phyloP scores from a whole-genome alignment of 2,797 vertebrate genomes.

The Diplodus puntazzo region DNA sequence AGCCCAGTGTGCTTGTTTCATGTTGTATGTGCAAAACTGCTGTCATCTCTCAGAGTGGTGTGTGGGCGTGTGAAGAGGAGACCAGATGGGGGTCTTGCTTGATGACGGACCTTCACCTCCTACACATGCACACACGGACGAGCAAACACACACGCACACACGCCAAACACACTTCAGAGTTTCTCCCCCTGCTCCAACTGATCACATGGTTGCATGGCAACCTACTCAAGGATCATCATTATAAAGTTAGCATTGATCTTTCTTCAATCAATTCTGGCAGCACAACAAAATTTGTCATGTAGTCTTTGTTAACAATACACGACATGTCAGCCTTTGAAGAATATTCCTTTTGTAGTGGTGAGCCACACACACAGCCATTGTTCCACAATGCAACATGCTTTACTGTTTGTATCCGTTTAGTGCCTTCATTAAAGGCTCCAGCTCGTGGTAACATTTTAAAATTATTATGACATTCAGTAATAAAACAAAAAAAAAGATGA shows the following conservation, averaged over 20 bases:
- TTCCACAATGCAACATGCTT: conserved; percentile 16
- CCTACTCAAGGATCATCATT: conserved; percentile 45
- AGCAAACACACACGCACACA: conserved; percentile 21
- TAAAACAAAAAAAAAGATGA: neutral
- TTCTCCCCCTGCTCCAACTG: conserved; percentile 45
- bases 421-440: conserved; percentile 15
- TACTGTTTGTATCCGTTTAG: conserved; percentile 6
- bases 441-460: conserved; percentile 12
- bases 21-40: conserved; percentile 53
- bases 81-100: conserved; percentile 74
- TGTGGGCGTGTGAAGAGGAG: conserved; percentile 73
- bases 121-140: conserved; percentile 38
- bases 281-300: conserved; percentile 28
- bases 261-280: conserved; percentile 48
- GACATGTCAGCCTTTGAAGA: conserved; percentile 29
- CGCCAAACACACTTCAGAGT: conserved; percentile 32
- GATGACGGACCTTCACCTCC: conserved; percentile 74
- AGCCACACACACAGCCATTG: conserved; percentile 9
- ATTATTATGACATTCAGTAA: conserved; percentile 1
- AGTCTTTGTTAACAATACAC: conserved; percentile 38
- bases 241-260: conserved; percentile 63
- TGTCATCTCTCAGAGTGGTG: conserved; percentile 71
- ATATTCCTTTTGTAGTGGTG: neutral
- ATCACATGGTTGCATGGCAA: conserved; percentile 73
- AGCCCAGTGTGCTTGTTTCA: conserved; percentile 38